Conservation (phyloP, 2,888 invertebrate genomes). For the Autographa gamma region DNA sequence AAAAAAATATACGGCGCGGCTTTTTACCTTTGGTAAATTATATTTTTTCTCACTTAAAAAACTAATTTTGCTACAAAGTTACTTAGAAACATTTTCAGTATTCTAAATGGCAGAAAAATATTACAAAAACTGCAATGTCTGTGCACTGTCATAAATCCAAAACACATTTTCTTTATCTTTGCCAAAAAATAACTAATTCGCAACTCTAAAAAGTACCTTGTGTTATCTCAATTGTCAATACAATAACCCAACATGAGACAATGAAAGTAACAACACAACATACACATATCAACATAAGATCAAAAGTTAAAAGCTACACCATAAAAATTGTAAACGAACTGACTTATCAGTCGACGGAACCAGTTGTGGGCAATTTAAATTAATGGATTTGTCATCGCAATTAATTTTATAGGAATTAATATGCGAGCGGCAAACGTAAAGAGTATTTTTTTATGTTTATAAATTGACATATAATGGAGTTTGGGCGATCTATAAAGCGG, state of each 20-base stretch:
- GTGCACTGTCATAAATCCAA: no score
- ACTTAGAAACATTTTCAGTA: no score
- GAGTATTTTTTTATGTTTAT: constrained; percentile 76
- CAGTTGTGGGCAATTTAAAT: constrained; percentile 82
- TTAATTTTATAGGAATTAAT: constrained; percentile 88
- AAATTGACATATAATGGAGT: constrained; percentile 87
- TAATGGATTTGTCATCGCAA: constrained; percentile 89
- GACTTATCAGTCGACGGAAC: constrained; percentile 67
- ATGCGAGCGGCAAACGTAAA: constrained; percentile 85
- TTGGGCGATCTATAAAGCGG: constrained; percentile 79
- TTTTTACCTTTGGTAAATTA: neutral
- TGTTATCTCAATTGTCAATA: neutral
- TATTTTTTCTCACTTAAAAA: neutral
- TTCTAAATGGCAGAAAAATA: no score
- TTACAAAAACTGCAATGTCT: no score
- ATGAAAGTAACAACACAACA: constrained; percentile 33
- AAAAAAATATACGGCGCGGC: constrained; percentile 17
- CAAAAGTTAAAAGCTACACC: constrained; percentile 49
- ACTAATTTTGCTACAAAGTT: neutral
- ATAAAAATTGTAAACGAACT: constrained; percentile 51
- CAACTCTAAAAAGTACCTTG: neutral
- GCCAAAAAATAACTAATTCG: no score
- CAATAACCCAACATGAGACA: constrained; percentile 17
- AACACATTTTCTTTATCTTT: no score
- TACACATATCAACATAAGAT: constrained; percentile 25